phyloP scores from a whole-genome alignment of 2,113 vertebrate genomes.

The Xiphophorus hellerii region DNA sequence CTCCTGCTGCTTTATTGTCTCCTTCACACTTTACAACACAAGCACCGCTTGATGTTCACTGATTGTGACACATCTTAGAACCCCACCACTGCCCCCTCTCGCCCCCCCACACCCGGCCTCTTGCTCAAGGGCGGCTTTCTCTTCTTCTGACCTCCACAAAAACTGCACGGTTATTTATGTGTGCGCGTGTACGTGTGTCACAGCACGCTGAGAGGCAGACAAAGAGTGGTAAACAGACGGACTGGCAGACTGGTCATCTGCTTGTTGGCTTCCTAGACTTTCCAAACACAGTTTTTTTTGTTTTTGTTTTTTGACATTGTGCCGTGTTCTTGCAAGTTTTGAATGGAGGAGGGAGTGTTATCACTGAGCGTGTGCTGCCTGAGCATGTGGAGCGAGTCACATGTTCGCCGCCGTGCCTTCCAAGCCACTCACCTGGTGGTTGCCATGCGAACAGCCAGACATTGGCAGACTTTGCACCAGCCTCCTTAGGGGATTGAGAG shows the following conservation, averaged over 20 bases:
- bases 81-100: constrained; percentile 22
- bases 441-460: constrained; percentile 84
- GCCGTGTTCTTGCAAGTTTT: constrained; percentile 55
- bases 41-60: constrained; percentile 59
- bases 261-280: constrained; percentile 49
- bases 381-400: constrained; percentile 70
- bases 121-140: constrained; percentile 38
- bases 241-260: constrained; percentile 71
- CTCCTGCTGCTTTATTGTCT: constrained; percentile 35
- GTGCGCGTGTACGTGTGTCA: constrained; percentile 34
- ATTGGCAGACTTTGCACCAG: constrained; percentile 80
- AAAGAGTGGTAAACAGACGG: constrained; percentile 57
- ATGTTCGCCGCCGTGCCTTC: constrained; percentile 69
- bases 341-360: constrained; percentile 50
- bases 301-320: constrained; percentile 51
- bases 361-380: constrained; percentile 56
- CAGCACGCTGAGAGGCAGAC: constrained; percentile 48
- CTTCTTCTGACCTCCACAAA: constrained; percentile 49
- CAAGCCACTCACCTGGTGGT: constrained; percentile 83
- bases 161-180: constrained; percentile 31
- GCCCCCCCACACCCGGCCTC: constrained; percentile 9
- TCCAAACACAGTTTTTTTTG: constrained; percentile 26
- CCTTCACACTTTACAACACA: constrained; percentile 36
- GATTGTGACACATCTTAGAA: constrained; percentile 64
- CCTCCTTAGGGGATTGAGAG: constrained; percentile 68